Base-by-base conservation (phyloP, 2,888 invertebrate genomes). In the Podotricha telesiphe region DNA sequence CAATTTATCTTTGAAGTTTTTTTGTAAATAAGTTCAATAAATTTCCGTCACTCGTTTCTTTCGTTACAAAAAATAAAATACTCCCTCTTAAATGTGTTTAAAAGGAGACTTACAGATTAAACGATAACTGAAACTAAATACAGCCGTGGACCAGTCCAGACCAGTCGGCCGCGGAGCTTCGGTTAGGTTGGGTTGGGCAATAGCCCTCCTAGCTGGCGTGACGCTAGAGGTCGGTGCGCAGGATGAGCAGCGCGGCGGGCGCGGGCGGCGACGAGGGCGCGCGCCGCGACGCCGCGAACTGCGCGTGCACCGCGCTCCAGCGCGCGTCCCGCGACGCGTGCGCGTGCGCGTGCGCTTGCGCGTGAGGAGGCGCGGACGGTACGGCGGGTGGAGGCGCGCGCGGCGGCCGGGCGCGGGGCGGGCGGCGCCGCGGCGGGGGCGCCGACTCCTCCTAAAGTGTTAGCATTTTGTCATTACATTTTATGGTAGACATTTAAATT, bases 281-380 rank as follows among this genome's bases (percentile, higher is more conserved):
- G 59, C 56, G 48, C 37, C 70, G 74, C 74, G 74, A 68, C 73
- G 76, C 70, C 75, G n/a, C 81, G 82, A 89, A 71, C 86, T 89
- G 89, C 73, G 86, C 86, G 72, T 86, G 87, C 83, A 89, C 89
- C 45, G 88, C 90, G 78, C 82, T 86, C 89, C 89, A 89, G 65
- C 82, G 87, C 62, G 82, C 78, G 76, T 83, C 83, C 20, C 85
- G 81, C 71, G 72, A 17, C 47, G 65, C 77, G 22, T 80, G 79
- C 70, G 73, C 66, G 20, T 61, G 67, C 45, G 63, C 63, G 64
- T 45, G 22, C 45, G 55, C n/a, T 56, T 45, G 63, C 70, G 53
- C 68, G 73, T 69, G 28, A 72, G 67, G 58, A 58, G 56, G 68
- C 62, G 71, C 67, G 69, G 67, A 53, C 69, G 71, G 22, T 65